Percentiles rank a stretch among this genome's conserved stretches.
These are phyloP conservation scores for Peromyscus maniculatus DNA, from an alignment of 2,113 vertebrate genomes.

Conservation along the genomic window DNA sequence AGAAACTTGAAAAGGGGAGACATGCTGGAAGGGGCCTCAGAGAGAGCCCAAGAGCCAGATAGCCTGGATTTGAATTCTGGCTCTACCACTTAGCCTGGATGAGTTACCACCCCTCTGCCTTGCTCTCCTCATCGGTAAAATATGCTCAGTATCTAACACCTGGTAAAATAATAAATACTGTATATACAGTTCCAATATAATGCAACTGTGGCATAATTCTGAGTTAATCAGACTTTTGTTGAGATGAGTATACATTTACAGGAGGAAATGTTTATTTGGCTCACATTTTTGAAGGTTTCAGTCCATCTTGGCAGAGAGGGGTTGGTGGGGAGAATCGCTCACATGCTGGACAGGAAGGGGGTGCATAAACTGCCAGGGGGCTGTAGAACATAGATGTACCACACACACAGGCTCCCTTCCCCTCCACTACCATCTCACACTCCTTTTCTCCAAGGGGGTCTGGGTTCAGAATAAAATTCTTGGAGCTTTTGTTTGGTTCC, in stretches of 20 bases:
- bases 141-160: not conserved
- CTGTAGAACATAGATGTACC: not conserved
- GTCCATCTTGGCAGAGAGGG: not conserved
- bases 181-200: not conserved
- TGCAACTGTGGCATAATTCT: not conserved
- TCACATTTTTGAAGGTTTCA: not conserved
- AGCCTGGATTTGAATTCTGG: not conserved
- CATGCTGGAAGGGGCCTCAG: accelerated
- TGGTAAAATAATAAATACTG: not conserved
- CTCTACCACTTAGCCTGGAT: no score
- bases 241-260: not conserved
- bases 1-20: not conserved
- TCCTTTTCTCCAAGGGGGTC: not conserved
- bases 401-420: not conserved
- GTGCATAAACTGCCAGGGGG: not conserved
- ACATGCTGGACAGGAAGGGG: not conserved
- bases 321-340: not conserved
- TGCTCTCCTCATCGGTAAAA: not conserved
- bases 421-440: no score
- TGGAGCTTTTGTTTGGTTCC: not conserved
- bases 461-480: not conserved
- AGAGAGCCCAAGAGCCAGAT: not conserved
- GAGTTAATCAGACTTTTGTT: not conserved
- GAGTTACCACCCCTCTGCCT: not conserved
- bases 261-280: not conserved